Base-by-base conservation (phyloP, 2,888 invertebrate genomes). In the Polia nebulosa region DNA sequence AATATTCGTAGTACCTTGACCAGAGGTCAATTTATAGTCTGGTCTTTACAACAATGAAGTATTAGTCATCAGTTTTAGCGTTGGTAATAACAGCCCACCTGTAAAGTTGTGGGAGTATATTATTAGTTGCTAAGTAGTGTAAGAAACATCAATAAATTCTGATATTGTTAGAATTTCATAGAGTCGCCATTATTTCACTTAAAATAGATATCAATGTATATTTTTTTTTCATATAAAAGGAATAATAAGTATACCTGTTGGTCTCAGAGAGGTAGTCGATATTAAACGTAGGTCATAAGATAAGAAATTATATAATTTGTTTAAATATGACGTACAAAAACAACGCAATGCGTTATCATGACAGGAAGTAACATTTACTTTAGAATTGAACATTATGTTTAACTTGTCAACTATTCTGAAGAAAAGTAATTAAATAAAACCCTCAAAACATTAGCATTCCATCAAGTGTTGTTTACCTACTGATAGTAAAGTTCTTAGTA, bases 21-120 rank as follows among this genome's bases (percentile, higher is more conserved):
- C 53, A 13, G 9, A 41, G 72, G 72, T 76, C 20, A 72, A 76
- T 47, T 59, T 25, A 25, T 2, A 5, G 70, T 41, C 76, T 59
- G 58, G 20, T 52, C 34, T 36, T 8, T 34, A 44, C 11, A 76
- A 69, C 59, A 72, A 59, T 53, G 39, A 45, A 41, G 39, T 17
- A 34, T 58, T 47, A 76, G 25, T 76, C 72, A 72, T 76, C 59
- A 58, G 1, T 41, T 36, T 45, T 58, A 36, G 22, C 27, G 53
- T 20, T 0, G 0, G 27, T 58, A 58, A 53, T 69, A 76, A 58
- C 27, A 20, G 20, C 7, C 34, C 34, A 72, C 53, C 53, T 68
- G 41, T 45, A 44, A 36, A 41, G 0, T 25, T 32, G 4, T 15
- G 11, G 2, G 22, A 8, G 9, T 13, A n/a, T n/a, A n/a, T n/a